Base-by-base conservation (phyloP, 2,113 vertebrate genomes). In the Lates calcarifer region DNA sequence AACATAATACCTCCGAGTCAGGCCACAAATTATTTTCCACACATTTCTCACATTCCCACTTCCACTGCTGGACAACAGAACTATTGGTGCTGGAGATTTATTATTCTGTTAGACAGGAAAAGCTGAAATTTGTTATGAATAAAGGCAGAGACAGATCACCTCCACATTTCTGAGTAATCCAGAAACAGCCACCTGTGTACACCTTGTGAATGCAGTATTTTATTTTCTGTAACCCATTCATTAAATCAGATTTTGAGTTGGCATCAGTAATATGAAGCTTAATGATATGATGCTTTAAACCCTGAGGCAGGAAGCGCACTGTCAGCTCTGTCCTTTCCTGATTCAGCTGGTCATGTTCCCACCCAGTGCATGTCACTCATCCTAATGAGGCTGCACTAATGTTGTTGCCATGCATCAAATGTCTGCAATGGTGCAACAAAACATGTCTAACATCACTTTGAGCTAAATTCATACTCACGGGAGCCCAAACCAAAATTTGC, bases 1-100 rank as follows among this genome's bases (percentile, higher is more conserved):
- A 56, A 26, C 29, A 22, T 82, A 49, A 82, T 72, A 35, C 20
- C 9, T 53, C 83, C 64, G 35, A 77, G 63, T 65, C 57, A 22
- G 47, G 20, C 39, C 29, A 74, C 43, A 81, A 43, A 64, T 60
- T 60, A 63, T 85, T 58, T 76, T 58, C 35, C 26, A 15, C 69
- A 60, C 18, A 28, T 83, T 68, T 70, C 17, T 49, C 49, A 58
- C 47, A 77, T 61, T 71, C 73, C 61, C 47, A 33, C 13, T 39
- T 68, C 45, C 26, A 57, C 31, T 64, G 64, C 28, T 13, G 24
- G 47, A 22, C 62, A 39, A 51, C 65, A 51, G 3, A 22, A 14
- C 22, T 29, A 3, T 10, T 72, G 71, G 47, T 26, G 6, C 8
- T 26, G 47, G 3, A 0, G 39, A 67, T 9, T 1, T 45, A 22